Evolutionary conservation across 1,140 invertebrate genomes (phyloP).

Genomic region (Episyrphus balteatus): DNA sequence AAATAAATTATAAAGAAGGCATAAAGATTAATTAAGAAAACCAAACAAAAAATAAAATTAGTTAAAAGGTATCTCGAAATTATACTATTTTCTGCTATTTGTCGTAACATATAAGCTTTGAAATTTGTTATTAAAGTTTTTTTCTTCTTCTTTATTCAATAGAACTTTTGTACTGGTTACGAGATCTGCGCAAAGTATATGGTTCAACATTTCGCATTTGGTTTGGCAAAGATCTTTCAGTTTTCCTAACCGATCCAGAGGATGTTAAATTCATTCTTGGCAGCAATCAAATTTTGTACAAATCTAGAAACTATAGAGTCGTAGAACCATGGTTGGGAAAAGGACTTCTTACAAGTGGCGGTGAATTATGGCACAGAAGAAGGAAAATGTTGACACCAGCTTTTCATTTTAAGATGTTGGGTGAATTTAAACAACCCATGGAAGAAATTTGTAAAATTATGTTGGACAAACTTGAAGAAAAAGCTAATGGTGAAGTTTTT

Average conservation of each 20-base stretch:
- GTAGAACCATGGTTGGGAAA: constrained; percentile 54
- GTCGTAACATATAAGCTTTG: too few relatives aligned
- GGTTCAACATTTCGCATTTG: constrained; percentile 30
- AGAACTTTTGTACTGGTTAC: constrained; percentile 19
- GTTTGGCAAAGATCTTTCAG: constrained; percentile 30
- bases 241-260: constrained; percentile 27
- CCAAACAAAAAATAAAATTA: too few relatives aligned
- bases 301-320: constrained; percentile 38
- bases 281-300: constrained; percentile 48
- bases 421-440: constrained; percentile 60
- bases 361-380: constrained; percentile 66
- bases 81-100: too few relatives aligned
- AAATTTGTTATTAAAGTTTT: background rate
- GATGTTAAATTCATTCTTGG: constrained; percentile 40
- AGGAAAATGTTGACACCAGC: constrained; percentile 77
- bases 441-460: constrained; percentile 38
- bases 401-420: constrained; percentile 82
- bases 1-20: too few relatives aligned
- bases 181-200: constrained; percentile 17
- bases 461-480: constrained; percentile 20
- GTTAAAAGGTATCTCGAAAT: too few relatives aligned
- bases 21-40: too few relatives aligned
- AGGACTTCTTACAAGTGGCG: constrained; percentile 53
- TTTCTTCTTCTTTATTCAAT: constrained; percentile 1
- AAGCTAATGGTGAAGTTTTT: constrained; percentile 29